These are phyloP conservation scores for Percopsis omiscomaycus DNA, from an alignment of 2,797 vertebrate species.

Conservation along the genomic window DNA sequence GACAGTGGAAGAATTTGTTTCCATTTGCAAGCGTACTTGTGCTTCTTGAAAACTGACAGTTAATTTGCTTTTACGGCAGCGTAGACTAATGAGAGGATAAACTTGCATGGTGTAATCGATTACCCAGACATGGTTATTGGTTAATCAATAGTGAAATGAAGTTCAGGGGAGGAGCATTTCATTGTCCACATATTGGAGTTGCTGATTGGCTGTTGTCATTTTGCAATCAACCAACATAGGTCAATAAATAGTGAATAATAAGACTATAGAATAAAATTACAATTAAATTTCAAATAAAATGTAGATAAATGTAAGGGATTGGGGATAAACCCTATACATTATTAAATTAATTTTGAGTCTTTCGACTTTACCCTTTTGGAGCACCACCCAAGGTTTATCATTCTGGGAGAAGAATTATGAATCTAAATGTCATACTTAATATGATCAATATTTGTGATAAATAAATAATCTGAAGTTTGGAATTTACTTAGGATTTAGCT, in stretches of 20 bases:
- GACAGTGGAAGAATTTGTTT: conserved; percentile 54
- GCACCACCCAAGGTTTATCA: no score
- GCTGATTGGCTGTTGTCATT: conserved; percentile 27
- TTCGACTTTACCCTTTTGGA: no score
- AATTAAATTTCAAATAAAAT: neutral
- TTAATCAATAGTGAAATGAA: conserved; percentile 71
- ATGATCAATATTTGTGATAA: no score
- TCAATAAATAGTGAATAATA: conserved; percentile 43
- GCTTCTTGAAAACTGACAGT: conserved; percentile 61
- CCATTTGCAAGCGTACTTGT: conserved; percentile 39
- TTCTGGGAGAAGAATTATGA: no score
- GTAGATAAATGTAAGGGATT: no score
- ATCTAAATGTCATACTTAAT: no score
- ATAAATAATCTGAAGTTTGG: no score
- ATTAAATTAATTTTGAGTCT: no score
- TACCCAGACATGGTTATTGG: conserved; percentile 60
- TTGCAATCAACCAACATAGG: conserved; percentile 35
- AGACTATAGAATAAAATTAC: conserved; percentile 25
- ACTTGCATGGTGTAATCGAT: conserved; percentile 63
- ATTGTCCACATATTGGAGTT: conserved; percentile 44
- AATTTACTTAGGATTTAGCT: no score
- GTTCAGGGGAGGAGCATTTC: conserved; percentile 57
- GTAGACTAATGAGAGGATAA: conserved; percentile 69
- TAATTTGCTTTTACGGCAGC: conserved; percentile 70
- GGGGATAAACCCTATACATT: no score